Percentiles rank a stretch among this genome's conserved stretches.
These are phyloP conservation scores for Clarias magur DNA, from an alignment of 2,113 vertebrate genomes.

Conservation along the genomic window DNA sequence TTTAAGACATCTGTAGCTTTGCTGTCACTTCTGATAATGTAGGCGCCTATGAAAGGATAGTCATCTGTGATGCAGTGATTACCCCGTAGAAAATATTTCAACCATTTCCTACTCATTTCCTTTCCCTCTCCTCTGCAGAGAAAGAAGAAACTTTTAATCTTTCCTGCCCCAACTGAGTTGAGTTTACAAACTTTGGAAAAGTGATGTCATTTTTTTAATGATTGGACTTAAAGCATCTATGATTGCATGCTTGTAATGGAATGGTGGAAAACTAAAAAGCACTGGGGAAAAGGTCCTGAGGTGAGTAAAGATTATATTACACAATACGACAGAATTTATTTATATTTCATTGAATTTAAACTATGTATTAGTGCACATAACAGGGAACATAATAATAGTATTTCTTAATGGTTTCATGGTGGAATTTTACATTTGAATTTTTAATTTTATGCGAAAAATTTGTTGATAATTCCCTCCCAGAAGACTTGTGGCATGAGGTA, in stretches of 20 bases:
- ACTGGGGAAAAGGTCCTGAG: slow-evolving; percentile 54
- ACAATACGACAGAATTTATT: background rate
- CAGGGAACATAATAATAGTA: background rate
- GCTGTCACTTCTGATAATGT: background rate
- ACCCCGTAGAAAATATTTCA: slow-evolving; percentile 40
- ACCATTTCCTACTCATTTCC: slow-evolving; percentile 55
- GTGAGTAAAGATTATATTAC: background rate
- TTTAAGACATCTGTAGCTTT: slow-evolving; percentile 5
- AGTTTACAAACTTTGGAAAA: slow-evolving; percentile 63
- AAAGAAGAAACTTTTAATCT: slow-evolving; percentile 41
- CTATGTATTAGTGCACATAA: no score
- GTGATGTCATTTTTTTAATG: slow-evolving; percentile 72
- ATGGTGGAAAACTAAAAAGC: slow-evolving; percentile 63
- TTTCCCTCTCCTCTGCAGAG: slow-evolving; percentile 32
- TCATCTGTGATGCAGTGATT: background rate
- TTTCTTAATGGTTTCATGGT: background rate
- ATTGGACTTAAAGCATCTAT: slow-evolving; percentile 66
- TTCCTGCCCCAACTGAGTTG: slow-evolving; percentile 59
- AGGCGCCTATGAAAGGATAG: background rate
- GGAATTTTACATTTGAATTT: no score
- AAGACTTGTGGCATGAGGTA: no score
- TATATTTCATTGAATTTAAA: no score
- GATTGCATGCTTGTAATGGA: slow-evolving; percentile 65
- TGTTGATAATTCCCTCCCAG: no score
- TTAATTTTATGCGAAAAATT: no score